Evolutionary conservation across 2,888 invertebrate species (phyloP).

Genomic region (Andrena minutula): DNA sequence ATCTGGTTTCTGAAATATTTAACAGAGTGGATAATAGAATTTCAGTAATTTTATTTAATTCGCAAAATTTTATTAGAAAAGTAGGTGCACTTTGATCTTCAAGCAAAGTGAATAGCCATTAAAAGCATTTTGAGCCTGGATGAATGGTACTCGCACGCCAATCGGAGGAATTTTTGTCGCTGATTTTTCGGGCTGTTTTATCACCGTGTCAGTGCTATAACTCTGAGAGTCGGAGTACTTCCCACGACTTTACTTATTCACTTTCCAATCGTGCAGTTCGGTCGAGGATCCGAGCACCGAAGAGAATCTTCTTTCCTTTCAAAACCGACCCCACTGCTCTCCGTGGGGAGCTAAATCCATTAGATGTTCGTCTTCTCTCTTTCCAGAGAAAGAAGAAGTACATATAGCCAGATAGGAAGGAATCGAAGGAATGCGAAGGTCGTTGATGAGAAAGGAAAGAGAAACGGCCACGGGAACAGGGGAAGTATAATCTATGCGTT

Average conservation of each 20-base stretch:
- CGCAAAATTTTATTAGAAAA: neutral
- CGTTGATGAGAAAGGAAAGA: slow-evolving; percentile 7
- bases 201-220: slow-evolving; percentile 33
- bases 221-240: slow-evolving; percentile 46
- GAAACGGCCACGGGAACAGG: neutral
- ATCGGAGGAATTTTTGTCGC: slow-evolving; percentile 12
- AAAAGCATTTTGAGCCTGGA: neutral
- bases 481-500: slow-evolving; percentile 42
- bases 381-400: slow-evolving; percentile 38
- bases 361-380: slow-evolving; percentile 63
- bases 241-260: slow-evolving; percentile 69
- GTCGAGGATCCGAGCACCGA: slow-evolving; percentile 41
- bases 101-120: neutral
- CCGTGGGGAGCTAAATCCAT: slow-evolving; percentile 72
- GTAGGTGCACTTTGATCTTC: neutral
- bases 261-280: slow-evolving; percentile 60
- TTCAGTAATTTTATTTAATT: no score
- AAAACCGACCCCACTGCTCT: slow-evolving; percentile 61
- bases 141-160: neutral
- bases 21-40: no score
- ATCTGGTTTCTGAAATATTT: no score
- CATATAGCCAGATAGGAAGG: slow-evolving; percentile 1
- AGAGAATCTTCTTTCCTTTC: slow-evolving; percentile 66
- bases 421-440: slow-evolving; percentile 35
- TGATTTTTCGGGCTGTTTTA: slow-evolving; percentile 27